A percentile compares a stretch with the other conserved stretches of the same genome.
Evolutionary conservation across 2,888 invertebrate genomes (phyloP).

Genomic region (Nesidiocoris tenuis): DNA sequence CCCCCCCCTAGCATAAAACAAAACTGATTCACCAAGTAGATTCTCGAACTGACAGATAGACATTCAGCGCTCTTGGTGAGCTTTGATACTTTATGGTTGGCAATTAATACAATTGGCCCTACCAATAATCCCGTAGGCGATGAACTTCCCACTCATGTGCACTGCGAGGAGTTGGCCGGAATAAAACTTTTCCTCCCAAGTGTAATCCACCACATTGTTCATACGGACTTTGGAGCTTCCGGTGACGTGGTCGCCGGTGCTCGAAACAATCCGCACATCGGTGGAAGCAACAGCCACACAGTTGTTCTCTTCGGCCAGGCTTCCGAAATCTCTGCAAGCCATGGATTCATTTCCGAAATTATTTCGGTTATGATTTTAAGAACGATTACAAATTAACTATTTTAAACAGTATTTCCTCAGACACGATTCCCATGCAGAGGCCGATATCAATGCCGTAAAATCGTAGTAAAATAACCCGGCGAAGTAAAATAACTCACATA

Average conservation of each 20-base stretch:
- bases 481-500: slow-evolving; percentile 21
- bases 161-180: slow-evolving; percentile 84
- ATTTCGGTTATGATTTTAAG: no score
- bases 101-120: no score
- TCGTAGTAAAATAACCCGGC: no score
- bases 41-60: no score
- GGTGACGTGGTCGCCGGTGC: slow-evolving; percentile 70
- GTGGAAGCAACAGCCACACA: slow-evolving; percentile 40
- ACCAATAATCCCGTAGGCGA: slow-evolving; percentile 92
- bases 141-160: slow-evolving; percentile 78
- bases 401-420: not conserved
- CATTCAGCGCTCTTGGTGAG: no score
- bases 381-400: not conserved
- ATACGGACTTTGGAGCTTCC: slow-evolving; percentile 89
- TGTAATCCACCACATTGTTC: slow-evolving; percentile 85
- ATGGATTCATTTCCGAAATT: no score
- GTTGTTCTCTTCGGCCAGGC: slow-evolving; percentile 39
- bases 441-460: no score
- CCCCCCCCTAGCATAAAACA: no score
- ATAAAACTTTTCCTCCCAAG: slow-evolving; percentile 88
- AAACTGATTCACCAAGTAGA: no score
- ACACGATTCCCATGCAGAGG: no score
- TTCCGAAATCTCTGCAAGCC: slow-evolving; percentile 27
- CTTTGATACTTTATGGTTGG: no score
- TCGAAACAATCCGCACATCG: slow-evolving; percentile 69